These are phyloP conservation scores for Flexamia atlantica DNA, from an alignment of 2,888 invertebrate genomes.

Conservation along the genomic window DNA sequence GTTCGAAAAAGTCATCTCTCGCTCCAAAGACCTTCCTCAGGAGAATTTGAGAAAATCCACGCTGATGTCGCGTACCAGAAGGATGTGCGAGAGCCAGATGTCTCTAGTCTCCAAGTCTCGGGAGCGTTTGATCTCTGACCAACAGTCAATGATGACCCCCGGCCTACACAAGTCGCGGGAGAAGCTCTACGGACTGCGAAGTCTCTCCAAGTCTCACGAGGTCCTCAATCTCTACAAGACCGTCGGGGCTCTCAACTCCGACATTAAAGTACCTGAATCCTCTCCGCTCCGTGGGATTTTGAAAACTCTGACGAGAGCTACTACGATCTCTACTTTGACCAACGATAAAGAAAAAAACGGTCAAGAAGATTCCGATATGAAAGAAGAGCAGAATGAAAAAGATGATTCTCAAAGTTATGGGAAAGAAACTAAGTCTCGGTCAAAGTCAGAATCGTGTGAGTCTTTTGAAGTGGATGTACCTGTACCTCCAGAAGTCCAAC, in stretches of 20 bases:
- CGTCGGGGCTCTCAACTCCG: slow-evolving; percentile 60
- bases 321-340: slow-evolving; percentile 59
- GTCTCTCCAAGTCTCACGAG: slow-evolving; percentile 76
- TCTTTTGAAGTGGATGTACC: slow-evolving; percentile 4
- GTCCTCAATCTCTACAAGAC: slow-evolving; percentile 75
- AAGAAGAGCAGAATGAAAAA: not conserved
- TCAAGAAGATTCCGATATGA: not conserved
- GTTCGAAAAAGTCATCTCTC: slow-evolving; percentile 75
- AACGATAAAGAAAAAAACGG: slow-evolving; percentile 39
- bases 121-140: slow-evolving; percentile 70
- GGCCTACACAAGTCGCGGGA: slow-evolving; percentile 75
- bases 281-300: slow-evolving; percentile 59
- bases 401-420: not conserved
- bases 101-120: slow-evolving; percentile 75
- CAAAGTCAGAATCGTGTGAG: not conserved
- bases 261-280: slow-evolving; percentile 52
- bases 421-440: not conserved
- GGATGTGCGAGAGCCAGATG: slow-evolving; percentile 76
- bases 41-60: slow-evolving; percentile 67
- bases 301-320: slow-evolving; percentile 66
- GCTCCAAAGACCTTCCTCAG: slow-evolving; percentile 68
- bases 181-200: slow-evolving; percentile 75
- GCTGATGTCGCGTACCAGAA: slow-evolving; percentile 72
- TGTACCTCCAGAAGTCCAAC: slow-evolving; percentile 47
- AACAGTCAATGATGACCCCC: slow-evolving; percentile 71